Base-by-base conservation (phyloP, 2,888 invertebrate species). In the Lepidocyrtinus sp. region DNA sequence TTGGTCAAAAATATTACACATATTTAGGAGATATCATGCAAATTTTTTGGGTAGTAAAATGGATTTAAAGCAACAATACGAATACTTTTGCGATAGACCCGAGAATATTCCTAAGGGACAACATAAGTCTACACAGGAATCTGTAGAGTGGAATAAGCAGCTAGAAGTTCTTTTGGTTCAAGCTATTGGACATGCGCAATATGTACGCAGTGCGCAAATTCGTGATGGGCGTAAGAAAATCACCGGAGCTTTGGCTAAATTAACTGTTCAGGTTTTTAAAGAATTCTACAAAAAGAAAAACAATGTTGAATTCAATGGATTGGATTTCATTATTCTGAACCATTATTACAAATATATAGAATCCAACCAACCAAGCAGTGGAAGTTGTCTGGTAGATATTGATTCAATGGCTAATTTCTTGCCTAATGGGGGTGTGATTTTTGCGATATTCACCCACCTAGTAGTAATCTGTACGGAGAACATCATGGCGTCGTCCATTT, bases 221-320 rank as follows among this genome's bases (percentile, higher is more conserved):
- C 62, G 36, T 17, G 71, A 61, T n/a, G 71, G 71, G 3, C 17
- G 69, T 22, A 21, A 22, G 45, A 45, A 71, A 71, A 61, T 26
- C 62, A 9, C 55, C n/a, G 61, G 59, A 3, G 21, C 26, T 71
- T 36, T 71, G 2, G 45, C 36, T 1, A 71, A 71, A 36, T 17
- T 45, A 5, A 22, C 45, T 5, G 24, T 71, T 2, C 36, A 71
- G 22, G 1, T 62, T 7, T 71, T 71, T 17, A 71, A 71, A 63
- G 45, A 61, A n/a, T 62, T 62, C n/a, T 71, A 36, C 46, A 71
- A 71, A 45, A 5, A n/a, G 2, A 63, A 22, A 22, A 19, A 62
- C 15, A 22, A 62, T 1, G 3, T 63, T 15, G 71, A 71, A 2
- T 71, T 17, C 27, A 21, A 17, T 15, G 63, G 62, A 22, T 17